Evolutionary conservation across 1,140 invertebrate species (phyloP).

Genomic region (Cydia fagiglandana): DNA sequence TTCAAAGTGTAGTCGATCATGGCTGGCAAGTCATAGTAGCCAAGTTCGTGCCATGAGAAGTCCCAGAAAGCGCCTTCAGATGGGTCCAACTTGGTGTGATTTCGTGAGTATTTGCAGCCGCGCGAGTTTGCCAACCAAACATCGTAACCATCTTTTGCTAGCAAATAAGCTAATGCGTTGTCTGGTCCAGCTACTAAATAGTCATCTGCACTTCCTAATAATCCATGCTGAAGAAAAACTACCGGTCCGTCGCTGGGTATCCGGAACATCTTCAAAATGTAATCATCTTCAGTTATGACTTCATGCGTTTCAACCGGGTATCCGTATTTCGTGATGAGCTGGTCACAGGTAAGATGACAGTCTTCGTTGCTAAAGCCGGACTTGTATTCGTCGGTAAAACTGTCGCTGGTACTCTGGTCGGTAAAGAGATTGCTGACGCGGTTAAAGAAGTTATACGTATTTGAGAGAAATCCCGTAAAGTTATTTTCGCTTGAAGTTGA

Average conservation of each 20-base stretch:
- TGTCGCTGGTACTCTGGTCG: constrained; percentile 37
- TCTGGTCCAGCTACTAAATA: constrained; percentile 82
- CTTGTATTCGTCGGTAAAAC: constrained; percentile 36
- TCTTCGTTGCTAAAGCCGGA: constrained; percentile 44
- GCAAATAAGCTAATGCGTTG: constrained; percentile 81
- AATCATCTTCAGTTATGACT: constrained; percentile 54
- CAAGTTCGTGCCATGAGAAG: constrained; percentile 83
- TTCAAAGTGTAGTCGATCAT: constrained; percentile 79
- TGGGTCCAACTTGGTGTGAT: constrained; percentile 75
- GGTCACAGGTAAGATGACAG: constrained; percentile 40
- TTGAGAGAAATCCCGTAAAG: constrained; percentile 36
- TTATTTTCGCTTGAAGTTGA: neutral
- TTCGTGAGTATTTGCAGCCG: constrained; percentile 83
- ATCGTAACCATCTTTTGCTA: constrained; percentile 83
- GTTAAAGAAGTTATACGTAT: constrained; percentile 27
- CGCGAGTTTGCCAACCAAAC: constrained; percentile 86
- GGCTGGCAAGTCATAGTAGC: constrained; percentile 76
- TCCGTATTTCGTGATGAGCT: constrained; percentile 54
- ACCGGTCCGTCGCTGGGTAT: constrained; percentile 53
- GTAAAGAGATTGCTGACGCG: constrained; percentile 34
- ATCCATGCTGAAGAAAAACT: constrained; percentile 85
- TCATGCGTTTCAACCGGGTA: constrained; percentile 48
- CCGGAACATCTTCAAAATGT: constrained; percentile 49
- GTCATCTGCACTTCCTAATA: constrained; percentile 83
- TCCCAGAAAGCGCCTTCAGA: constrained; percentile 80